Evolutionary conservation across 2,888 invertebrate genomes (phyloP).

Genomic region (Malachius bipustulatus): DNA sequence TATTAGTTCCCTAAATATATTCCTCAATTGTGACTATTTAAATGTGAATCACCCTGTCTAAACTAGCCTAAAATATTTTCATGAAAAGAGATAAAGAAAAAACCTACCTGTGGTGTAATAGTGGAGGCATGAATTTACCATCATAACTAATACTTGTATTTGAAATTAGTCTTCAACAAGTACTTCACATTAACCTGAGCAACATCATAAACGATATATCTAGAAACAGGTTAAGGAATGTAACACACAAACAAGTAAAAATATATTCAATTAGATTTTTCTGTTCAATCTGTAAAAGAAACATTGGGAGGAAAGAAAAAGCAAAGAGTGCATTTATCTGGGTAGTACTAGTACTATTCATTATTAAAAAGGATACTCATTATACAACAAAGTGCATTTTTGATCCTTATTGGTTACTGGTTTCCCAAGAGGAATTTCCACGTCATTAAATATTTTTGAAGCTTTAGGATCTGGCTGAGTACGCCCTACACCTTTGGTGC

Average conservation of each 20-base stretch:
- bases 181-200: constrained; percentile 90
- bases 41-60: too few species aligned
- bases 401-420: constrained; percentile 37
- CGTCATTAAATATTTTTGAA: constrained; percentile 47
- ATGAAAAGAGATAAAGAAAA: too few species aligned
- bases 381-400: constrained; percentile 59
- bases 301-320: not conserved
- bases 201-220: constrained; percentile 88
- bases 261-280: constrained; percentile 1
- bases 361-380: constrained; percentile 87
- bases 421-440: constrained; percentile 67
- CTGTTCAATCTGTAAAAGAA: constrained; percentile 1
- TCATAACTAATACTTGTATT: constrained; percentile 51
- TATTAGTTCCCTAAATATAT: too few species aligned
- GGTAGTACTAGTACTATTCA: too few species aligned
- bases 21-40: too few species aligned
- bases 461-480: constrained; percentile 71
- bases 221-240: constrained; percentile 32
- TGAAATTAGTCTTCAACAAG: constrained; percentile 75
- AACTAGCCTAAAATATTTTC: too few species aligned
- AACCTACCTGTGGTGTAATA: too few species aligned
- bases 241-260: constrained; percentile 5
- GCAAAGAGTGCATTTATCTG: constrained; percentile 1
- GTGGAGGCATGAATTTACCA: too few species aligned
- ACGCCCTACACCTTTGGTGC: constrained; percentile 75